Evolutionary conservation across 2,113 vertebrate genomes (phyloP).

Genomic region (Patagioenas fasciata): DNA sequence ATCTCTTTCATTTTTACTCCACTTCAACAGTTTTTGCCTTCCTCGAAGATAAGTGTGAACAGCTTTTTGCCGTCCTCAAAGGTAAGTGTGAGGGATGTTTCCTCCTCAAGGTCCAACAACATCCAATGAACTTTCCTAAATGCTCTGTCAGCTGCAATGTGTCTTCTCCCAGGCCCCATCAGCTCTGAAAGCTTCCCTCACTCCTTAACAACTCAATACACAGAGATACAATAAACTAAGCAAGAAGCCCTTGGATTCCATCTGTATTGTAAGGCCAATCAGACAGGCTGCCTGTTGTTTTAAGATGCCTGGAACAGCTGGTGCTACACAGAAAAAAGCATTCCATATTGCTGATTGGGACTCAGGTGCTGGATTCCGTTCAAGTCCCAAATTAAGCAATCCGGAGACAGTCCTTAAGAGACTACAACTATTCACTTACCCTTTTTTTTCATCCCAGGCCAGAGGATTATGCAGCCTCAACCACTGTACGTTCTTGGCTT

Average conservation of each 20-base stretch:
- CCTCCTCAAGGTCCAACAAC: background rate
- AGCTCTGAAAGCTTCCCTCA: background rate
- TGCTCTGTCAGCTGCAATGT: background rate
- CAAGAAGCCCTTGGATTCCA: background rate
- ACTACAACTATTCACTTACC: slow-evolving; percentile 59
- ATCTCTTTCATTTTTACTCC: background rate
- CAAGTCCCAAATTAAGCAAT: background rate
- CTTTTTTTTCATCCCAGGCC: slow-evolving; percentile 58
- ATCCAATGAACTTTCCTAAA: background rate
- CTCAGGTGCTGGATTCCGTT: background rate
- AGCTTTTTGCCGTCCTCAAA: background rate
- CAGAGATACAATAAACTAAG: background rate
- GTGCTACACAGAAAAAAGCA: background rate
- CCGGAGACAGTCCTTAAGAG: slow-evolving; percentile 5
- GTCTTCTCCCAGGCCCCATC: background rate
- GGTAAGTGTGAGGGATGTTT: background rate
- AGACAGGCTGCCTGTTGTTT: background rate
- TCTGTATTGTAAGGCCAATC: background rate
- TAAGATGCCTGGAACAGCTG: background rate
- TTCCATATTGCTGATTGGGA: background rate
- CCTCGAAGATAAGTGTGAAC: accelerated
- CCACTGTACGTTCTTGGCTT: slow-evolving; percentile 41
- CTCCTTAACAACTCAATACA: background rate
- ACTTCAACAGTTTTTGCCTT: background rate
- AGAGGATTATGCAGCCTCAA: slow-evolving; percentile 49